A percentile compares a stretch with the other conserved stretches of the same genome.
Evolutionary conservation across 1,140 invertebrate genomes (phyloP).

Genomic region (Galleria mellonella): DNA sequence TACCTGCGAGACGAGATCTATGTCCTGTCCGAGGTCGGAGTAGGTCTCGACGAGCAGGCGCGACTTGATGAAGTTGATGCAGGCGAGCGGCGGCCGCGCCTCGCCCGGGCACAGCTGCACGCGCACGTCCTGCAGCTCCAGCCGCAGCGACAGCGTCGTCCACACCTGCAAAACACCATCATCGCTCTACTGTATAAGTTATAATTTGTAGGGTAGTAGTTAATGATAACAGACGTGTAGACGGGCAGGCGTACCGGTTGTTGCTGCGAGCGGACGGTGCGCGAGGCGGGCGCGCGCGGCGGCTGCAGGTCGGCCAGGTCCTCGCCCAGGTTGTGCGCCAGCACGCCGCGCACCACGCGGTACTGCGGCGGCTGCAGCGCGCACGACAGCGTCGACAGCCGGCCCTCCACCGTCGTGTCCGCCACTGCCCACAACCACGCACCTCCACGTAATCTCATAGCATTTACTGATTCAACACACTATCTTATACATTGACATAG

Average conservation of each 20-base stretch:
- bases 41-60: slow-evolving; percentile 87
- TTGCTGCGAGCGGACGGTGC: not conserved
- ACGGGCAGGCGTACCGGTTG: no score
- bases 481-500: no score
- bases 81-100: slow-evolving; percentile 82
- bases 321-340: slow-evolving; percentile 95
- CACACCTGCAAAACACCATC: no score
- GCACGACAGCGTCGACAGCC: slow-evolving; percentile 88
- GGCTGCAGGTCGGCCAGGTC: slow-evolving; percentile 81
- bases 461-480: no score
- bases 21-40: slow-evolving; percentile 92
- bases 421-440: slow-evolving; percentile 76
- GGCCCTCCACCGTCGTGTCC: slow-evolving; percentile 90
- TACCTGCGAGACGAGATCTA: slow-evolving; percentile 91
- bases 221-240: no score
- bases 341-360: slow-evolving; percentile 88
- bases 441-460: no score
- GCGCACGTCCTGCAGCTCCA: slow-evolving; percentile 92
- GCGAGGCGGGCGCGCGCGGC: slow-evolving; percentile 25
- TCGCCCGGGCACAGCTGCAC: slow-evolving; percentile 80
- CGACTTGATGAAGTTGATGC: slow-evolving; percentile 94
- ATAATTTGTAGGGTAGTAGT: no score
- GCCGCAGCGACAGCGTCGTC: slow-evolving; percentile 85
- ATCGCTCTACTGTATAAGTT: no score
- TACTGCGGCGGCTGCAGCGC: slow-evolving; percentile 91